Evolutionary conservation across 2,888 invertebrate species (phyloP), one percentile per base, ranked within the genome.

Genomic region (Octonoba sinensis): DNA sequence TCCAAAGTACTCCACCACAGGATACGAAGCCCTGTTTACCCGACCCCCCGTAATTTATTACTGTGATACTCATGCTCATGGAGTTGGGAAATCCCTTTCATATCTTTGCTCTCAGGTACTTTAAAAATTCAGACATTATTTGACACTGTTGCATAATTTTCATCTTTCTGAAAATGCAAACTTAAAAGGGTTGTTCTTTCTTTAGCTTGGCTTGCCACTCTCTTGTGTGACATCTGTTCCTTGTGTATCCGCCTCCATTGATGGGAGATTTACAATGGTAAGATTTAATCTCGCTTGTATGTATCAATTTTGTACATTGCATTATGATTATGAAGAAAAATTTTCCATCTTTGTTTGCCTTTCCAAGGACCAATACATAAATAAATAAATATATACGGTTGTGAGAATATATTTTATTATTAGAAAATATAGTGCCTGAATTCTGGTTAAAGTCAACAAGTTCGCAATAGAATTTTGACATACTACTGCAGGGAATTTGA

Each of bases 151-250:
- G 12, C 24, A 15, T 20, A 56, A 3, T 4, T 1, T 56, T 56
- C n/a, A 18, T 12, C n/a, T 56, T 20, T 18, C 22, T 56, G 16
- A 56, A 56, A n/a, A 15, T 54, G 8, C 16, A 18, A 15, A 1
- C 18, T 56, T 20, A n/a, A 12, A 20, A 56, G 3, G 3, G n/a
- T 22, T 56, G 18, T 56, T 56, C 56, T 22, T 24, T 36, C 86
- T 88, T 71, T 87, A 92, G 92, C 90, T 97, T 59, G 95, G 96
- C 13, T 89, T 97, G 76, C 96, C 97, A 0, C 89, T 95, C 73
- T 93, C 94, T 47, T 95, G 95, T 86, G 93, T 97, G 22, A 91
- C 94, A 84, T 93, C 95, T 0, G 95, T 97, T 76, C 95, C 96
- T 0, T 93, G 94, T 71, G 93, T 93, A 86, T 91, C 92, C 3